Evolutionary conservation across 2,888 invertebrate species (phyloP), one percentile per base, ranked within the genome.

Genomic region (Corbicula japonica): DNA sequence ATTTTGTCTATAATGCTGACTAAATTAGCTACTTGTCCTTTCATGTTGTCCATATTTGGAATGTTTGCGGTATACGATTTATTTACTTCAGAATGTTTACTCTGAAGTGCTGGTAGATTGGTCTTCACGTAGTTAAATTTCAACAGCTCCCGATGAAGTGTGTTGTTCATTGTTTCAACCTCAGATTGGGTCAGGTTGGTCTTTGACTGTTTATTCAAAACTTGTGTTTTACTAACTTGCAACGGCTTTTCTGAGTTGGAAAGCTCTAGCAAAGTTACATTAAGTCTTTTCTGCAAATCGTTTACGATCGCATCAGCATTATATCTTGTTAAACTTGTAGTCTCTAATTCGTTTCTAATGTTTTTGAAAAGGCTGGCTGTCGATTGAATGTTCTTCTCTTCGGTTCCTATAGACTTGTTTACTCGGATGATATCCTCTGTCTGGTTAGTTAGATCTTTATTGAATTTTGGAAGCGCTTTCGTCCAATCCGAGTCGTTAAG

Each of bases 91-190:
- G 15, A 32, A 52, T 76, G 65, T 58, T 78, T 70, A 23, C 18
- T 35, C 58, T 73, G 50, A 6, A 78, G 56, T 23, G 50, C 5
- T 21, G 78, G 77, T 8, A 83, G 54, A 23, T 63, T 54, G 1
- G 54, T 21, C 3, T 78, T 76, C 1, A 83, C 70, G 34, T 65
- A 83, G 21, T 54, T 35, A 10, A 60, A 52, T 52, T 83, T 83
- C 32, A 72, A 34, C n/a, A 78, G 72, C 58, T 80, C 80, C 1
- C 50, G 30, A 18, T 52, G 18, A 12, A 83, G 65, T 15, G 71
- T 54, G 26, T 35, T 23, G 30, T 80, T 76, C 41, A 69, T 56
- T 1, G 23, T 28, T 1, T 41, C 26, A 1, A 69, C n/a, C 5
- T 60, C 10, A 6, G 18, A 21, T 21, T 70, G 21, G 26, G 46